phyloP scores from a whole-genome alignment of 2,113 vertebrate species.

The Tringa solitaria region DNA sequence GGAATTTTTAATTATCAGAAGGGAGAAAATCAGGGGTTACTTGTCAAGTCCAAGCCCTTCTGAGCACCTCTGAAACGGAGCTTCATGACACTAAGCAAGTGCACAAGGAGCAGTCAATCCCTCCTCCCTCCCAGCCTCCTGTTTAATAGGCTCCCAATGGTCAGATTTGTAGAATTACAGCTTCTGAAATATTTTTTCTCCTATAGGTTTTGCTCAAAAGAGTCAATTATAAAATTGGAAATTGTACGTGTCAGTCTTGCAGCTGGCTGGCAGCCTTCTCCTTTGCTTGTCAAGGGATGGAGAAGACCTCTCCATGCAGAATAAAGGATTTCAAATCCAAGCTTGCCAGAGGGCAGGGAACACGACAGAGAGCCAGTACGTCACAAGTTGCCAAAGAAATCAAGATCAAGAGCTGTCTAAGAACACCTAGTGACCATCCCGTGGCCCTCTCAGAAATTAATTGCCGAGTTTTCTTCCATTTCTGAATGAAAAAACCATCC shows the following conservation, averaged over 20 bases:
- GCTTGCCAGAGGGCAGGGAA: neutral
- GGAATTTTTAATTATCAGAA: neutral
- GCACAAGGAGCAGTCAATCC: neutral
- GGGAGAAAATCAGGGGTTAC: neutral
- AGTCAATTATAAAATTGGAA: neutral
- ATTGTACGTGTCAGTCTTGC: rapidly evolving
- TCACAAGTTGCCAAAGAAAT: neutral
- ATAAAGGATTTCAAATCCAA: neutral
- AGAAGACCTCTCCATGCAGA: neutral
- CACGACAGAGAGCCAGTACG: neutral
- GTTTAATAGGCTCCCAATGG: neutral
- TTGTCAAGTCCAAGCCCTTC: neutral
- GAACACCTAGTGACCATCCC: neutral
- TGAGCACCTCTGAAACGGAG: neutral
- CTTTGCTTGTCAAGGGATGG: neutral
- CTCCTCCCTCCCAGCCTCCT: neutral
- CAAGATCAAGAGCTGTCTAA: neutral
- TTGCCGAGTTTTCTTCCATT: neutral
- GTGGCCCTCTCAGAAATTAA: neutral
- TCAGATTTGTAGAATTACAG: neutral
- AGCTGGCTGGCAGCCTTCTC: neutral
- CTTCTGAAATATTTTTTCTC: neutral
- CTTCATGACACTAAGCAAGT: rapidly evolving
- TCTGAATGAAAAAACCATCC: neutral
- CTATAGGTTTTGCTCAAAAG: neutral